A percentile compares a stretch with the other conserved stretches of the same genome.
These are phyloP conservation scores for Galeopterus variegatus DNA, from an alignment of 2,113 vertebrate species.

Conservation along the genomic window DNA sequence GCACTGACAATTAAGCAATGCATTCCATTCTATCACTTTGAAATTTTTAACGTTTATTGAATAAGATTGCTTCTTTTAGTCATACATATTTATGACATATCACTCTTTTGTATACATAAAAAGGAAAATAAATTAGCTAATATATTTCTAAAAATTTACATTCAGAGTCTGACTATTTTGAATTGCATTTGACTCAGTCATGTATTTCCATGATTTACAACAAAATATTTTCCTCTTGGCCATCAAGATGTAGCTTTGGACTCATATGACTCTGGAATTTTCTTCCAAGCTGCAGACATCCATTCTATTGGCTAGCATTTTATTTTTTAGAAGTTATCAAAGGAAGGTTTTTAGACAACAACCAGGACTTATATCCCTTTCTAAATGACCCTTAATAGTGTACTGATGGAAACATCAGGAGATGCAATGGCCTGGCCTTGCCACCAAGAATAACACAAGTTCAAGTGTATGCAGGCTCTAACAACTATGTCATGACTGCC, in stretches of 20 bases:
- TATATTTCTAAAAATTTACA: background rate
- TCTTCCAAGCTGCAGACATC: background rate
- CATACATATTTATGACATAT: background rate
- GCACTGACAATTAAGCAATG: constrained; percentile 10
- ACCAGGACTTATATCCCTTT: constrained; percentile 11
- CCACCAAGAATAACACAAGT: constrained; percentile 30
- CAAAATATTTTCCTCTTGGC: background rate
- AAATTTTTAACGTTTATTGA: constrained; percentile 20
- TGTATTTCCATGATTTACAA: constrained; percentile 28
- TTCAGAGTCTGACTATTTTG: constrained; percentile 2
- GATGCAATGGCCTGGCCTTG: background rate
- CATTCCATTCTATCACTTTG: constrained; percentile 1
- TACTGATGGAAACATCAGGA: constrained; percentile 65
- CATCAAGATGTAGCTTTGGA: background rate
- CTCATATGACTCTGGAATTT: background rate
- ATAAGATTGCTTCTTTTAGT: constrained; percentile 54
- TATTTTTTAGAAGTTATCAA: constrained; percentile 38
- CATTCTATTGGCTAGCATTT: background rate
- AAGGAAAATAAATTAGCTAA: constrained; percentile 58
- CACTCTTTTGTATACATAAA: constrained; percentile 5
- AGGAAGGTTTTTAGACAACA: constrained; percentile 50
- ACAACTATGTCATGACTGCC: background rate
- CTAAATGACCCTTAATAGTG: constrained; percentile 62
- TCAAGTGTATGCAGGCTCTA: background rate
- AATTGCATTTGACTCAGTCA: constrained; percentile 55